Percentiles rank a stretch among this genome's conserved stretches.
Evolutionary conservation across 2,888 invertebrate species (phyloP).

Genomic region (Homarus gammarus): DNA sequence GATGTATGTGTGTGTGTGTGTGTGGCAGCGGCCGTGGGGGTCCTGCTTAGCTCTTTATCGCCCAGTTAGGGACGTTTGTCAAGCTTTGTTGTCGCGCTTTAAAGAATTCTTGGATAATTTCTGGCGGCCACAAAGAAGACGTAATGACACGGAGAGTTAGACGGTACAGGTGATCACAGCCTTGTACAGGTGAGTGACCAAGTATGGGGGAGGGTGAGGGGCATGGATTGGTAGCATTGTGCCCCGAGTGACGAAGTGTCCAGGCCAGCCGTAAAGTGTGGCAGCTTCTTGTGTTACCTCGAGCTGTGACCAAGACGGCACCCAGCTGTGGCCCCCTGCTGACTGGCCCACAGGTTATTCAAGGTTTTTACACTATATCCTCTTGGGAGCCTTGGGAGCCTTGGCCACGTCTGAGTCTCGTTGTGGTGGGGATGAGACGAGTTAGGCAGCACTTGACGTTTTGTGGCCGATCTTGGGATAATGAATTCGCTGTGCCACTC

Average conservation of each 20-base stretch:
- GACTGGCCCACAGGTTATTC: not conserved
- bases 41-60: not conserved
- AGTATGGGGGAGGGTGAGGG: not conserved
- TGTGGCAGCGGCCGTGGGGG: not conserved
- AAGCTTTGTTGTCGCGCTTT: not conserved
- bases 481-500: too few relatives aligned
- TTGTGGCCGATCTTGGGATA: too few relatives aligned
- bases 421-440: too few relatives aligned
- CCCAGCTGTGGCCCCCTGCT: not conserved
- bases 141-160: conserved; percentile 18
- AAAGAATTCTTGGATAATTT: not conserved
- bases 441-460: too few relatives aligned
- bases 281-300: conserved; percentile 30
- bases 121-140: not conserved
- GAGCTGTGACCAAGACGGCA: not conserved
- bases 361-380: conserved; percentile 18
- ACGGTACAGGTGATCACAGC: not conserved
- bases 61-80: conserved; percentile 3
- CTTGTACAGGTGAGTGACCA: not conserved
- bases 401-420: too few relatives aligned
- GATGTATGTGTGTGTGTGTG: too few relatives aligned
- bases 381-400: too few relatives aligned
- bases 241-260: conserved; percentile 36
- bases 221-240: conserved; percentile 13
- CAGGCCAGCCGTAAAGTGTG: conserved; percentile 22